Conservation (phyloP, 2,888 invertebrate species). For the Pachymerium ferrugineum region DNA sequence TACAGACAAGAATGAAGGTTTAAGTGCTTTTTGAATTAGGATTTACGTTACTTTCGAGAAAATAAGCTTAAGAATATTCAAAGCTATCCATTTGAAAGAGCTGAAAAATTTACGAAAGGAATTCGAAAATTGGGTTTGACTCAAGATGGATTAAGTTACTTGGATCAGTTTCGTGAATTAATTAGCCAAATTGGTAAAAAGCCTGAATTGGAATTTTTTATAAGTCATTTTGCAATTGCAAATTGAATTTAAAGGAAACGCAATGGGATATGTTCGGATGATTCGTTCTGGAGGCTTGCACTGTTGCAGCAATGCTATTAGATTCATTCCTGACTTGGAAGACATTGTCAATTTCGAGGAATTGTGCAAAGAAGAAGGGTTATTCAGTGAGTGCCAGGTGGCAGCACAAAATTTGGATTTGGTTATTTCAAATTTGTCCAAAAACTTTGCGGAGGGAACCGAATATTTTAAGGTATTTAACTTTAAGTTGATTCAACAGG, state of each 20-base stretch:
- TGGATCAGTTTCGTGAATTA: constrained; percentile 86
- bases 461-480: constrained; percentile 66
- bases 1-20: background rate
- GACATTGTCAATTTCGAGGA: constrained; percentile 59
- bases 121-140: constrained; percentile 80
- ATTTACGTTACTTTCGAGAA: constrained; percentile 75
- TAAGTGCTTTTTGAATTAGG: constrained; percentile 47
- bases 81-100: constrained; percentile 73
- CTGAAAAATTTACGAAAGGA: constrained; percentile 87
- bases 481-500: background rate
- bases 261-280: constrained; percentile 91
- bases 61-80: constrained; percentile 60
- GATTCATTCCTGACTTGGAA: constrained; percentile 78
- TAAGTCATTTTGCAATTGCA: background rate
- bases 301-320: constrained; percentile 82
- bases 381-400: constrained; percentile 58
- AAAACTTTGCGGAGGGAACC: constrained; percentile 81
- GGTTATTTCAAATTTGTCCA: constrained; percentile 68
- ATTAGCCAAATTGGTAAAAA: constrained; percentile 81
- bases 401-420: constrained; percentile 69
- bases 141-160: constrained; percentile 74
- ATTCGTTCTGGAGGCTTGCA: constrained; percentile 89
- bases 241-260: constrained; percentile 61
- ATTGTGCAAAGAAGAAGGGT: constrained; percentile 57
- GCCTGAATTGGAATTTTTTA: background rate